A percentile compares a stretch with the other conserved stretches of the same genome.
These are phyloP conservation scores for Noctua fimbriata DNA, from an alignment of 2,888 invertebrate species.

Conservation along the genomic window DNA sequence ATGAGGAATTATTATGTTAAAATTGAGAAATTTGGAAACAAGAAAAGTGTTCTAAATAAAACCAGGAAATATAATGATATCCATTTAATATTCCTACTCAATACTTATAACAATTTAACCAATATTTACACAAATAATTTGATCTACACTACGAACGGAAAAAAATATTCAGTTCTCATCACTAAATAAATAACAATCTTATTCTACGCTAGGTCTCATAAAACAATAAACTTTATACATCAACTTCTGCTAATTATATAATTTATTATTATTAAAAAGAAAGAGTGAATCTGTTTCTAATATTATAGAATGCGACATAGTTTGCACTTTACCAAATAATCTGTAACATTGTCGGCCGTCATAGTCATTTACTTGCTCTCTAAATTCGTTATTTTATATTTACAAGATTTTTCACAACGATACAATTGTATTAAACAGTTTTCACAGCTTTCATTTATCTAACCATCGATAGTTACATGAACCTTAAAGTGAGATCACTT, in stretches of 20 bases:
- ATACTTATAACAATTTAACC: constrained; percentile 84
- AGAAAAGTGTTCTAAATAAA: constrained; percentile 59
- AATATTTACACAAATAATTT: constrained; percentile 84
- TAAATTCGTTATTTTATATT: constrained; percentile 22
- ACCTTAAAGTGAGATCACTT: constrained; percentile 84
- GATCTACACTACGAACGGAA: constrained; percentile 79
- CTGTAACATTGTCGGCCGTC: constrained; percentile 30
- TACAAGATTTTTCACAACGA: constrained; percentile 27
- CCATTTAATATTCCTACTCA: constrained; percentile 82
- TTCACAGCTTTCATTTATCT: constrained; percentile 55
- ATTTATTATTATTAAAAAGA: constrained; percentile 40
- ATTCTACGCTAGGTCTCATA: constrained; percentile 68
- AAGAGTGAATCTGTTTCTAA: constrained; percentile 29
- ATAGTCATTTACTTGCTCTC: constrained; percentile 55
- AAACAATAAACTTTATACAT: constrained; percentile 71
- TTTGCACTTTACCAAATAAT: constrained; percentile 39
- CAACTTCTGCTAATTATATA: constrained; percentile 36
- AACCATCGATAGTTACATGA: constrained; percentile 69
- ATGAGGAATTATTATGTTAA: background rate
- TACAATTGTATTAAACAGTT: constrained; percentile 30
- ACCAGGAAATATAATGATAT: constrained; percentile 69
- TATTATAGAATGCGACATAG: constrained; percentile 26
- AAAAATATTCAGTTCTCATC: constrained; percentile 76
- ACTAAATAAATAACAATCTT: constrained; percentile 86
- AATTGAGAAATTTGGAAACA: background rate